phyloP scores from a whole-genome alignment of 2,113 vertebrate species.

The Lepus americanus region DNA sequence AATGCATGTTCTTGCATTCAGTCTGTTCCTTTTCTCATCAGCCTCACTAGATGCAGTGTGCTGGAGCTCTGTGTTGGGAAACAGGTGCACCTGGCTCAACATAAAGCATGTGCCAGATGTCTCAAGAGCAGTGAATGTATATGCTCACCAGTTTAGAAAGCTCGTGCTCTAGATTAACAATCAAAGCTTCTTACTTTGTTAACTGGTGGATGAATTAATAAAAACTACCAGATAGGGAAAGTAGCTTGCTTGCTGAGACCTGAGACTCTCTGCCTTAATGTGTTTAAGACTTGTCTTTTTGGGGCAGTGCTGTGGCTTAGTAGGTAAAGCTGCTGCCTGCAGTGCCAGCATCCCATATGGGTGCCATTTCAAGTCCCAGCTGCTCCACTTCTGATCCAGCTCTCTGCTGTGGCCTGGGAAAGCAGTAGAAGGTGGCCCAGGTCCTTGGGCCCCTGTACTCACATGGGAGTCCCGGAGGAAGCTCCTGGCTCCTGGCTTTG shows the following conservation, averaged over 20 bases:
- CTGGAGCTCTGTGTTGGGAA: slow-evolving; percentile 25
- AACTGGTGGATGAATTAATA: slow-evolving; percentile 2
- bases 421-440: too few species aligned
- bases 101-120: neutral
- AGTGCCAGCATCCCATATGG: too few species aligned
- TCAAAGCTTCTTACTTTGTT: neutral
- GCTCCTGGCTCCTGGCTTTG: too few species aligned
- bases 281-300: neutral
- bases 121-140: slow-evolving; percentile 10
- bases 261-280: neutral
- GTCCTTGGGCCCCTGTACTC: too few species aligned
- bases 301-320: too few species aligned
- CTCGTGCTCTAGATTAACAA: neutral
- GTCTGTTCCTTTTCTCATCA: slow-evolving; percentile 38
- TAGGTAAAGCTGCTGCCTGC: too few species aligned
- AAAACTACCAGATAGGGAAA: slow-evolving; percentile 25
- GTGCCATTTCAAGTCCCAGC: too few species aligned
- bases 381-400: too few species aligned
- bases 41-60: slow-evolving; percentile 34
- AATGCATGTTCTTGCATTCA: slow-evolving; percentile 1
- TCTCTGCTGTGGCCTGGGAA: too few species aligned
- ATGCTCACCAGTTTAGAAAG: slow-evolving; percentile 5
- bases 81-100: slow-evolving; percentile 29
- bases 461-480: too few species aligned
- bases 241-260: slow-evolving; percentile 15